Evolutionary conservation across 2,888 invertebrate genomes (phyloP), one percentile per base, ranked within the genome.

Genomic region (Caenorhabditis auriculariae): DNA sequence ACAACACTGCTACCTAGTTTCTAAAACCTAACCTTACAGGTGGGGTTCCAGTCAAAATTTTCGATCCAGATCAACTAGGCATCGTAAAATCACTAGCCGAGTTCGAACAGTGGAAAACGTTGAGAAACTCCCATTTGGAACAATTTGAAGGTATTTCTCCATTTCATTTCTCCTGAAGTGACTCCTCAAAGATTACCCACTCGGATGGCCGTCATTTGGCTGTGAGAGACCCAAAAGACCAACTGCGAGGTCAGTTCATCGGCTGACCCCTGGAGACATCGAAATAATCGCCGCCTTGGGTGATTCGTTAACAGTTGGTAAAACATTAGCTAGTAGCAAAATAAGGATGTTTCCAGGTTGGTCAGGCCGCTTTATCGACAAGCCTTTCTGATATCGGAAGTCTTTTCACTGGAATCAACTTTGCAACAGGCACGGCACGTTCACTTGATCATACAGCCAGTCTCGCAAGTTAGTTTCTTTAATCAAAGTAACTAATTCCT

Each of bases 281-380:
- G 54, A 39, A 19, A 64, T 55, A 23, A 35, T 67, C 38, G 63
- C 50, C 7, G 53, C 61, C 12, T 43, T 67, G 17, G 67, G 67
- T 3, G 67, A 67, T 39, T 67, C 67, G 9, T 39, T 67, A 3
- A 55, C 67, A 9, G 67, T 64, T 32, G 19, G 23, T n/a, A n/a
- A n/a, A n/a, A n/a, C n/a, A n/a, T n/a, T n/a, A n/a, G n/a, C n/a
- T n/a, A n/a, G n/a, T n/a, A n/a, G n/a, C n/a, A n/a, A n/a, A n/a
- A n/a, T n/a, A n/a, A n/a, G n/a, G n/a, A n/a, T n/a, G n/a, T n/a
- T 43, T 39, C 6, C 15, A 52, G 47, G 59, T 53, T 9, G 68
- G 53, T 35, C 53, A 63, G 23, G 49, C 68, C 6, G 51, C 62
- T 4, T 24, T 42, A 46, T 59, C 68, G 3, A 24, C 50, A 7